Base-by-base conservation (phyloP, 2,888 invertebrate species). In the Lagria hirta region DNA sequence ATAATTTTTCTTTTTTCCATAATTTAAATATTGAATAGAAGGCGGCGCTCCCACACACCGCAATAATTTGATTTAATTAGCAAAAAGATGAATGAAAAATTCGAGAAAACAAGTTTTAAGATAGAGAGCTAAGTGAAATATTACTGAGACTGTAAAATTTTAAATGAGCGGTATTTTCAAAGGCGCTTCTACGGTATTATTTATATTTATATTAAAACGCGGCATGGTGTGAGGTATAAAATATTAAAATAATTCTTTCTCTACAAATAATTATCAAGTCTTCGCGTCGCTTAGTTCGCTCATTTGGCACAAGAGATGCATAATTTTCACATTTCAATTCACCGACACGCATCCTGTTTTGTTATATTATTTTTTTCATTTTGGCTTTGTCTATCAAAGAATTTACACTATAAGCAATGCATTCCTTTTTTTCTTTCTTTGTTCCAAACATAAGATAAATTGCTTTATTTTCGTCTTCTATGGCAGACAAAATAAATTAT, bases 281-380 rank as follows among this genome's bases (percentile, higher is more conserved):
- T 54, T 45, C 55, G 52, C 60, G 59, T 57, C 55, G 52, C 52
- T 54, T 44, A 50, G 51, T 50, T 48, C 54, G 57, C 57, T 63
- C 59, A 61, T 64, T 65, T 62, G 57, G 58, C 60, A 54, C 62
- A 61, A 56, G 61, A 58, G 54, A 57, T 60, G 68, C 64, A 68
- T 68, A 68, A 67, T 67, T 65, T 68, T 68, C 65, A 51, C 66
- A 66, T 68, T 66, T 67, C 61, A 62, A 68, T 68, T 61, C 66
- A 63, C 58, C 54, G 60, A 61, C 56, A 58, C 54, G 60, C 61
- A 60, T 62, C 60, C 62, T 62, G 63, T 59, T 54, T 41, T 43
- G 51, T 45, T 54, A 24, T n/a, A 36, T 21, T 34, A n/a, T 43
- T 42, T 49, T 49, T 49, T 44, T 32, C 30, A 26, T 37, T 38